These are phyloP conservation scores for Smutsia gigantea DNA, from an alignment of 2,797 vertebrate species.

Conservation along the genomic window DNA sequence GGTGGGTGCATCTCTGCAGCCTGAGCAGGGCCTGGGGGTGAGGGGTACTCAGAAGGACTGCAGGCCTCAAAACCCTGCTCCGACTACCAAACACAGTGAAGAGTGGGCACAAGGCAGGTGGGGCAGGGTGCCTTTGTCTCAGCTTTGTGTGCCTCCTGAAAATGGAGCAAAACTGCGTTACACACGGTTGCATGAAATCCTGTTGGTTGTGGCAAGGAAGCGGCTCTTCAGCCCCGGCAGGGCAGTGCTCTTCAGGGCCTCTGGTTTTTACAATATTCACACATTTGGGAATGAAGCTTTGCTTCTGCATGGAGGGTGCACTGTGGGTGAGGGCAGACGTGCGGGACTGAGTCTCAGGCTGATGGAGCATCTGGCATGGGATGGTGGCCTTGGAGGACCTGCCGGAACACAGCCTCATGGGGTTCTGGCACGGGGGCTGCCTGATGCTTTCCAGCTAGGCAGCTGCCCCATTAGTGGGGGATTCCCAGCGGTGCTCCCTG, in stretches of 20 bases:
- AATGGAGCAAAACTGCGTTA: background rate
- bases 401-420: accelerated
- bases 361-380: accelerated
- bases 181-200: background rate
- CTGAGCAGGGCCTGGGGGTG: too few species aligned
- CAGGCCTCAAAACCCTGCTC: background rate
- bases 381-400: background rate
- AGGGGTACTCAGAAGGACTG: background rate
- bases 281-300: background rate
- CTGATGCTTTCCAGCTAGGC: background rate
- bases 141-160: background rate
- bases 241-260: background rate
- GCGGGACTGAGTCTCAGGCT: background rate
- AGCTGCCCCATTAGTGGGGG: too few species aligned
- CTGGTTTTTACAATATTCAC: background rate
- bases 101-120: too few species aligned
- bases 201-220: background rate
- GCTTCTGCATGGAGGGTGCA: background rate
- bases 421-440: background rate
- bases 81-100: accelerated
- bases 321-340: background rate
- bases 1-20: background rate
- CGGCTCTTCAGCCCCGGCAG: background rate
- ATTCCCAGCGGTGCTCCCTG: background rate
- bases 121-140: background rate